Percentiles rank a stretch among this genome's conserved stretches.
These are phyloP conservation scores for Euplagia quadripunctaria DNA, from an alignment of 2,888 invertebrate species.

Conservation along the genomic window DNA sequence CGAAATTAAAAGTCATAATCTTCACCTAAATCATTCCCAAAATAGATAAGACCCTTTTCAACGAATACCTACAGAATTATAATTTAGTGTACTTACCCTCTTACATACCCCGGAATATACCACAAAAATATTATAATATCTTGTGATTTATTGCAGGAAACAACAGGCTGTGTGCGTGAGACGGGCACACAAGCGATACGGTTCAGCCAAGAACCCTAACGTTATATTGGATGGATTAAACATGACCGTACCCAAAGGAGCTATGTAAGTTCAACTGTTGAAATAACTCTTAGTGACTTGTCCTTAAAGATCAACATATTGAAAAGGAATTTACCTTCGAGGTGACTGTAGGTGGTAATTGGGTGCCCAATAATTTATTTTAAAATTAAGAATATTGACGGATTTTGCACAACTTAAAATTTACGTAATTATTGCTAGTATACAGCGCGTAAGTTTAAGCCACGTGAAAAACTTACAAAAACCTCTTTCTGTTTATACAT, in stretches of 20 bases:
- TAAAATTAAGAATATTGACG: too few relatives aligned
- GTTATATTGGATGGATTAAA: conserved; percentile 95
- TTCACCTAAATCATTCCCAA: neutral
- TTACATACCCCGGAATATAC: neutral
- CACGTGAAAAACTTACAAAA: too few relatives aligned
- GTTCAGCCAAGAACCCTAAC: conserved; percentile 92
- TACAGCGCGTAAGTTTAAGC: too few relatives aligned
- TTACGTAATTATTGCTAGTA: too few relatives aligned
- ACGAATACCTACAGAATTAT: conserved; percentile 8
- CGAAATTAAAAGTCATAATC: neutral
- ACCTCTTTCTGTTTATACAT: too few relatives aligned
- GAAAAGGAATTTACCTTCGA: neutral
- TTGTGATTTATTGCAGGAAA: conserved; percentile 74
- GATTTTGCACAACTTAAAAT: neutral
- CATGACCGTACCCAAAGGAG: conserved; percentile 96
- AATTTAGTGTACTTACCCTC: conserved; percentile 3
- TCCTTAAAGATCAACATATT: neutral
- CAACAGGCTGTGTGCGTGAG: conserved; percentile 95
- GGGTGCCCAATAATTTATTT: too few relatives aligned
- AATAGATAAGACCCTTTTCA: neutral
- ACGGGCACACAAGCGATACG: conserved; percentile 94
- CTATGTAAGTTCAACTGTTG: conserved; percentile 91
- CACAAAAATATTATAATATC: conserved; percentile 6
- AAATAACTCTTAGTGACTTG: neutral
- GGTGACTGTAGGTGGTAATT: neutral